Conservation (phyloP, 2,888 invertebrate genomes). For the Drepana falcataria region DNA sequence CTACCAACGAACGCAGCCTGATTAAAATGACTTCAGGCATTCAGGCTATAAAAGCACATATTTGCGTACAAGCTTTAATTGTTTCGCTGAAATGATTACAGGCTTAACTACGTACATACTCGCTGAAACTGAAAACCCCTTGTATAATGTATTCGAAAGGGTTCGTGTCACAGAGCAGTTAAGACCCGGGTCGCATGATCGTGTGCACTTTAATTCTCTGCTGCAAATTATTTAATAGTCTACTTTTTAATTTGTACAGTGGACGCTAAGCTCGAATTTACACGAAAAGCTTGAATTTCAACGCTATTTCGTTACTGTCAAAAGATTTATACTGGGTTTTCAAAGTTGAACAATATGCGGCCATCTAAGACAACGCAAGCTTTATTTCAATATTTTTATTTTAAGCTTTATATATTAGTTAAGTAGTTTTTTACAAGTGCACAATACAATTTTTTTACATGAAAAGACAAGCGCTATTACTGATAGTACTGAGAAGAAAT, state of each 20-base stretch:
- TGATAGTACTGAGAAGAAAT: too few species aligned
- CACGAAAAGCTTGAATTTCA: neutral
- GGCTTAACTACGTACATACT: conserved; percentile 3
- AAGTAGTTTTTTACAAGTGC: too few species aligned
- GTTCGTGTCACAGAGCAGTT: conserved; percentile 4
- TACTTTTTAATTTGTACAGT: conserved; percentile 20
- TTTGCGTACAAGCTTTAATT: neutral
- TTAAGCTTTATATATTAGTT: too few species aligned
- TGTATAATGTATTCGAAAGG: conserved; percentile 6
- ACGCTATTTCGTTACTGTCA: neutral
- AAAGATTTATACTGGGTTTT: neutral
- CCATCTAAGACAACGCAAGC: neutral
- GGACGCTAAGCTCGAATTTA: neutral
- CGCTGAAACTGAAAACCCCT: conserved; percentile 13
- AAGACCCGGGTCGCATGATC: conserved; percentile 40
- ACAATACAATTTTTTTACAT: too few species aligned
- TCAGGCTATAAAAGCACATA: neutral
- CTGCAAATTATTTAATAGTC: conserved; percentile 49
- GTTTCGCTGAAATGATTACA: conserved; percentile 6
- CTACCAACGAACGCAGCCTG: too few species aligned
- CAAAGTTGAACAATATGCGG: neutral
- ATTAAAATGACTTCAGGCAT: neutral
- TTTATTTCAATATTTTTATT: too few species aligned
- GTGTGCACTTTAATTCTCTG: conserved; percentile 29
- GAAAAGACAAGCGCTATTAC: too few species aligned